Evolutionary conservation across 2,797 vertebrate genomes (phyloP), one percentile per base, ranked within the genome.

Genomic region (Sebastes miniatus): DNA sequence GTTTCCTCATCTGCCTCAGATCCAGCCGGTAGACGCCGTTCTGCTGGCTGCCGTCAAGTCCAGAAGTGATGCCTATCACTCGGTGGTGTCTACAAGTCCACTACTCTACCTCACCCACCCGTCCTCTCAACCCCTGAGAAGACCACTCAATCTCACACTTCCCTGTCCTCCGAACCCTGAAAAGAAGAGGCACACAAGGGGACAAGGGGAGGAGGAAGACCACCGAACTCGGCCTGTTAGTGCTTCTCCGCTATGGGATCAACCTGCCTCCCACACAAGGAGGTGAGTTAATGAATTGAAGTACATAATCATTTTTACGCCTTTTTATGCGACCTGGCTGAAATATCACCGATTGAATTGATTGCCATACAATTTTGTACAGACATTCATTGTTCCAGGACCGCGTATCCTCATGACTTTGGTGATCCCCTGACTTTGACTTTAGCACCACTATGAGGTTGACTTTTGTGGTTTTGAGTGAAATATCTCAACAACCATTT

Each of bases 141-240:
- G 89, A 63, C 88, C 96, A n/a, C 68, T 97, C 74, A 94, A 87
- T 2, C 3, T 98, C 67, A 94, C 94, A 20, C 86, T 97, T 1
- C 97, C 97, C 25, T 98, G 96, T 68, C 95, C 96, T 68, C 95
- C 95, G n/a, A 95, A 96, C 52, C 81, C 92, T 18, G 95, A 95
- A 8, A 96, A 93, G 82, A 96, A 90, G 79, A 95, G 84, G 58
- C 87, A 8, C 18, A 4, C 8, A 0, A 67, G 80, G 11, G 79
- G 64, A 10, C 72, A 65, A 10, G 43, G 66, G 24, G 88, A 93
- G n/a, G 92, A 95, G 13, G 25, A 24, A 4, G 58, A 86, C 18
- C 29, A 6, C 7, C 72, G 20, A 3, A 66, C 4, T 6, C 89
- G 73, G 80, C 71, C 81, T 8, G 20, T 67, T 7, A 90, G 84